These are phyloP conservation scores for Apostichopus parvimensis DNA, from an alignment of 35 echinoderm and acorn worm species.

Conservation along the genomic window DNA sequence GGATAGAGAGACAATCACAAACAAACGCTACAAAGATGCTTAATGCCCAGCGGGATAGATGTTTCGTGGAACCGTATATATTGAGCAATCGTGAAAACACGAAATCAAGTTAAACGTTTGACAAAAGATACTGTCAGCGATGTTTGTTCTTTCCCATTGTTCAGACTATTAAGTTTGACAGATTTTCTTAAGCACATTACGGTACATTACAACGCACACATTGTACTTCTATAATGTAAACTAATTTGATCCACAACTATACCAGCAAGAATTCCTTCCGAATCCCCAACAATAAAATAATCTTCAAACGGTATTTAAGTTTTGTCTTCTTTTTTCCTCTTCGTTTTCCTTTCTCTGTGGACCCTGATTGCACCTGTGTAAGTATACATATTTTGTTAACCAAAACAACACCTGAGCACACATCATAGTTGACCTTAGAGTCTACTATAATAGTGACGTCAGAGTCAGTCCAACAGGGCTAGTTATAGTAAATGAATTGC, in stretches of 20 bases:
- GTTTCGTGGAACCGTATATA: too few relatives aligned
- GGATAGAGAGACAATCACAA: too few relatives aligned
- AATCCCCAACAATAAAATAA: too few relatives aligned
- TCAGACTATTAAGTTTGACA: background rate
- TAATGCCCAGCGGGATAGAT: too few relatives aligned
- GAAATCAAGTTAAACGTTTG: too few relatives aligned
- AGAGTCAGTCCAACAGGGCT: background rate
- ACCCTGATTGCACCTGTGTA: slow-evolving; percentile 28
- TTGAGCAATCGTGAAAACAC: too few relatives aligned
- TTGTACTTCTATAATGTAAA: background rate
- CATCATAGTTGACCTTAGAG: background rate
- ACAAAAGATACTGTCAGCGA: background rate
- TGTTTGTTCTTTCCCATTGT: background rate
- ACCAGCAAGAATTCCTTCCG: background rate
- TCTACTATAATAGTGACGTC: background rate
- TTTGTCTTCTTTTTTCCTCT: background rate
- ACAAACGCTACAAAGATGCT: too few relatives aligned
- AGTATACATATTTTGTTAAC: background rate
- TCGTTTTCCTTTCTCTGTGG: background rate
- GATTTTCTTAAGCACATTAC: background rate
- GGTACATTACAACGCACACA: background rate
- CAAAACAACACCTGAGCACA: slow-evolving; percentile 36
- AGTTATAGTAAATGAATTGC: background rate
- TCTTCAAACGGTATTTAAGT: background rate
- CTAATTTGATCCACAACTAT: background rate